Evolutionary conservation across 2,113 vertebrate genomes (phyloP).

Genomic region (Scytalopus superciliaris): DNA sequence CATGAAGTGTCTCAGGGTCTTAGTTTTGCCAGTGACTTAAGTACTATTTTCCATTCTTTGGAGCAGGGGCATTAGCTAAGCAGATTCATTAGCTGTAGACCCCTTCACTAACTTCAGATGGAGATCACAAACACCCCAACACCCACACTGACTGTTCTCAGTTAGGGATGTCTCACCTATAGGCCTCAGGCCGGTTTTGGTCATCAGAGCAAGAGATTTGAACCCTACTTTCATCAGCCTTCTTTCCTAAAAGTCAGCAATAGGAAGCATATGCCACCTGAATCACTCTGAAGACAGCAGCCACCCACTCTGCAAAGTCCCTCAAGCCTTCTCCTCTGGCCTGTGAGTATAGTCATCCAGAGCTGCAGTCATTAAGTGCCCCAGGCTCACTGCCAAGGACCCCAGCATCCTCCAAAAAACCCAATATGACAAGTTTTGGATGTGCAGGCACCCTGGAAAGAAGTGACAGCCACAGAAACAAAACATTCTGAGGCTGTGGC

Average conservation of each 20-base stretch:
- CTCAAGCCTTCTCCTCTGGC: neutral
- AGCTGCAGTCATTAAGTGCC: neutral
- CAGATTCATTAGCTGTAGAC: neutral
- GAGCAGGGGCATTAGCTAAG: neutral
- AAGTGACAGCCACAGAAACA: neutral
- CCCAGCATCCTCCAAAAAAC: neutral
- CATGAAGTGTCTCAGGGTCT: neutral
- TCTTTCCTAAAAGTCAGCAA: neutral
- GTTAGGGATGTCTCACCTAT: neutral
- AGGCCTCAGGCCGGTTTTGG: neutral
- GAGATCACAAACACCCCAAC: neutral
- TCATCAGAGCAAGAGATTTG: neutral
- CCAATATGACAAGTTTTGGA: neutral
- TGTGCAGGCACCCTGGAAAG: neutral
- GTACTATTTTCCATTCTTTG: neutral
- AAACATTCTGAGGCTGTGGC: neutral
- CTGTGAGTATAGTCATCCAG: neutral
- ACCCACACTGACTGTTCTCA: neutral
- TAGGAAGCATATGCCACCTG: neutral
- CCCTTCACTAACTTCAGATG: neutral
- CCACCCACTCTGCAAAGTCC: neutral
- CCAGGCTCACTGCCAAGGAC: neutral
- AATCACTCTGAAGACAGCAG: neutral
- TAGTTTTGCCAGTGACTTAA: neutral
- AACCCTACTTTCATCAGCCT: neutral